Evolutionary conservation across 2,888 invertebrate genomes (phyloP), one percentile per base, ranked within the genome.

Genomic region (Andricus quercusramuli): DNA sequence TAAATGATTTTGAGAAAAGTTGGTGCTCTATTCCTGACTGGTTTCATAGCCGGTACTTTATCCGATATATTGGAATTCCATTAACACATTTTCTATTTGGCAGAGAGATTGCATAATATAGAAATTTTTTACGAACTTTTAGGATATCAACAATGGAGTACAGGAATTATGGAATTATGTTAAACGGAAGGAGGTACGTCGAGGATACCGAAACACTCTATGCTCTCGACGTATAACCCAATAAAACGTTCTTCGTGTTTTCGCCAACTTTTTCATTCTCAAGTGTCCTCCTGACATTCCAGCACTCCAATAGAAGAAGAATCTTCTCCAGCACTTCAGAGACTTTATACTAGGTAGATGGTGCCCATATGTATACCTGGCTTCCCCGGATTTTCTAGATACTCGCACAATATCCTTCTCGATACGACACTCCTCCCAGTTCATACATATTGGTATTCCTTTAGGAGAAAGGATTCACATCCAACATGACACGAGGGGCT

Each of bases 211-310:
- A n/a, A 74, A 47, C 59, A 47, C 62, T 56, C 70, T 68, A 56
- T 59, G 22, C 82, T 80, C 82, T 82, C 59, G 25, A 83, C 79
- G 76, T 77, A 64, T 67, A 80, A 83, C 79, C 83, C 83, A 84
- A 84, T 84, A 83, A 84, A 84, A 84, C 79, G 79, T 81, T 80
- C 83, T 83, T 79, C 78, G 81, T 82, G 83, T 84, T 85, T 85
- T 85, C 81, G 80, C 81, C 83, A 85, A 85, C 80, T 85, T 84
- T 85, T 85, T 82, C 80, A 82, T 80, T 66, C 80, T 82, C 79
- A 80, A 85, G 83, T 83, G 80, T 83, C 79, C 83, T 84, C 67
- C 59, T 81, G 78, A 82, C 80, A 78, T 83, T 82, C 79, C 79
- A 80, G 70, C 78, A 80, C 83, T 83, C 47, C 25, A 78, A 44